Evolutionary conservation across 2,888 invertebrate species (phyloP).

Genomic region (Scrobipalpa atriplicella): DNA sequence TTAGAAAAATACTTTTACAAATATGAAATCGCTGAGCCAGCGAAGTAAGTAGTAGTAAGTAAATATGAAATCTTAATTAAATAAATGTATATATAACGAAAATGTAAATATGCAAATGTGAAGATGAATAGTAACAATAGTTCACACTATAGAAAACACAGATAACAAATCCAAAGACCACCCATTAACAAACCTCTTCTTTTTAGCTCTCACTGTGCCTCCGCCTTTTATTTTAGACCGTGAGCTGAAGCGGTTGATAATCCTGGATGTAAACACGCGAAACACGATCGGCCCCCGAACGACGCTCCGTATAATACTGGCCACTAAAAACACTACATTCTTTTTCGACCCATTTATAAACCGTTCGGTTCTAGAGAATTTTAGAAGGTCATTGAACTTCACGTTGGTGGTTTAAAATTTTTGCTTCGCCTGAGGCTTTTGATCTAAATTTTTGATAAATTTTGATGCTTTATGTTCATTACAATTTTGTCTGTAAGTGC

Average conservation of each 20-base stretch:
- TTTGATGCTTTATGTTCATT: background rate
- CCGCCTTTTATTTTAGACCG: conserved; percentile 58
- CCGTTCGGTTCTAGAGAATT: conserved; percentile 17
- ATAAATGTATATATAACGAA: background rate
- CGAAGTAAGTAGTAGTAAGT: too few relatives aligned
- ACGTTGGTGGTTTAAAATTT: background rate
- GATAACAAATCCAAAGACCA: background rate
- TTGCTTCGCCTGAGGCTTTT: conserved; percentile 5
- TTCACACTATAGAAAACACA: background rate
- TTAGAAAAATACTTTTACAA: too few relatives aligned
- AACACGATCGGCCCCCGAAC: conserved; percentile 75
- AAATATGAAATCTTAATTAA: too few relatives aligned
- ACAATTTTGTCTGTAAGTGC: too few relatives aligned
- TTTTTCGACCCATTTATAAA: conserved; percentile 24
- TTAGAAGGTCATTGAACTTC: conserved; percentile 24
- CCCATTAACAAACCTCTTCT: background rate
- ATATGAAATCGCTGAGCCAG: too few relatives aligned
- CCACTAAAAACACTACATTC: conserved; percentile 25
- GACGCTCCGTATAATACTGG: conserved; percentile 31
- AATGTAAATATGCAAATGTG: too few relatives aligned
- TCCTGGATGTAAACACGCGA: conserved; percentile 79
- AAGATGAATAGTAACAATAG: too few relatives aligned
- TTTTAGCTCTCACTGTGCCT: conserved; percentile 41
- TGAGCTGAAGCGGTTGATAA: conserved; percentile 76
- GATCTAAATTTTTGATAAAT: background rate